Conservation (phyloP, 2,888 invertebrate species). For the Caenorhabditis sulstoni region DNA sequence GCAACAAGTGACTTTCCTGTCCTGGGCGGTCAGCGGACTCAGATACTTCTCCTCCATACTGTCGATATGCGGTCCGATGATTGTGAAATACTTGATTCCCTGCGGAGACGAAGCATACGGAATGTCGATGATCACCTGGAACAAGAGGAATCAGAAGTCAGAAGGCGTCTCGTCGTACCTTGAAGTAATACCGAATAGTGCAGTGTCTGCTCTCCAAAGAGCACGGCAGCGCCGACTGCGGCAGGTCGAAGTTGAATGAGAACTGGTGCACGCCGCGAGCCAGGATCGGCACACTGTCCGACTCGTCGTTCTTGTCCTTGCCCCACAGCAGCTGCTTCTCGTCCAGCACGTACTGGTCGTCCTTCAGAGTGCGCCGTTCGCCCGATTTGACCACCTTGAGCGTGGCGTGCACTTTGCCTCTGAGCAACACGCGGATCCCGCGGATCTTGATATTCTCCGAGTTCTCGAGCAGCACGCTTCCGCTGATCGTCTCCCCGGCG, state of each 20-base stretch:
- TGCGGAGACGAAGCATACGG: conserved; percentile 89
- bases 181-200: conserved; percentile 87
- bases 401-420: conserved; percentile 88
- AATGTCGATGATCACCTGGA: conserved; percentile 85
- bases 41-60: conserved; percentile 89
- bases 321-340: conserved; percentile 87
- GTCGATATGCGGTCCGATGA: conserved; percentile 88
- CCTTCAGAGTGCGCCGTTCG: conserved; percentile 86
- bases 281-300: conserved; percentile 83
- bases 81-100: conserved; percentile 88
- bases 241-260: conserved; percentile 86
- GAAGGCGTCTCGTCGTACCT: conserved; percentile 78
- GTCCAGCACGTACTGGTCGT: conserved; percentile 88
- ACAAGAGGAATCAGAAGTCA: conserved; percentile 51
- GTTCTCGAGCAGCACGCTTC: conserved; percentile 86
- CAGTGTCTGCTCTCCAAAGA: conserved; percentile 88
- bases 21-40: conserved; percentile 86
- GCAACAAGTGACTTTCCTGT: conserved; percentile 86
- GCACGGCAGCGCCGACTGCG: conserved; percentile 86
- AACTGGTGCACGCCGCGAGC: conserved; percentile 87
- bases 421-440: conserved; percentile 85
- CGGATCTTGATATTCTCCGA: conserved; percentile 87
- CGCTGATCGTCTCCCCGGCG: conserved; percentile 86
- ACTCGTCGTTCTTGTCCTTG: conserved; percentile 82
- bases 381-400: conserved; percentile 88